phyloP scores from a whole-genome alignment of 2,888 invertebrate genomes.

The Andrena fulva region DNA sequence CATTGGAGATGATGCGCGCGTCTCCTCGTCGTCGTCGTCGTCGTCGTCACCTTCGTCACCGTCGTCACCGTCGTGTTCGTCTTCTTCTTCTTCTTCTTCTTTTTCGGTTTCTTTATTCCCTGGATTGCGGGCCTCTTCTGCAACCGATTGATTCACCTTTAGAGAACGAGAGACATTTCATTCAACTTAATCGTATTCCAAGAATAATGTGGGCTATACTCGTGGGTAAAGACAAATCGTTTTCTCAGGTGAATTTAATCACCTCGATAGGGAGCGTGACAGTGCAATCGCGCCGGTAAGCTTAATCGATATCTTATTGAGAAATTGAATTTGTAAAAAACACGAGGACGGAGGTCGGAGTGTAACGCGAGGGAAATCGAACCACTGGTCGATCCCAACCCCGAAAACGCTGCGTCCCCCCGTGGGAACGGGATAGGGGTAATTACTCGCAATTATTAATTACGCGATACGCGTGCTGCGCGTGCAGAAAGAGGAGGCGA shows the following conservation, averaged over 20 bases:
- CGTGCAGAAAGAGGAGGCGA: slow-evolving; percentile 43
- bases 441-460: slow-evolving; percentile 73
- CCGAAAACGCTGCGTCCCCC: slow-evolving; percentile 10
- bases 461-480: slow-evolving; percentile 47
- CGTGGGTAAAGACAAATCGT: not conserved
- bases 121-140: slow-evolving; percentile 4
- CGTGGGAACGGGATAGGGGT: slow-evolving; percentile 55
- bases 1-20: slow-evolving; percentile 47
- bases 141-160: slow-evolving; percentile 28
- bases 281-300: not conserved
- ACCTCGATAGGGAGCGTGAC: not conserved
- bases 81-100: slow-evolving; percentile 23
- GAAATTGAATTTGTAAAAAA: not conserved
- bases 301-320: too few relatives aligned
- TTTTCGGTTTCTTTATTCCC: slow-evolving; percentile 26
- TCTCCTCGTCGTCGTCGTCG: slow-evolving; percentile 4
- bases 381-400: not conserved
- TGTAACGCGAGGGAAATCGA: slow-evolving; percentile 13
- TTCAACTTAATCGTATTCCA: too few relatives aligned
- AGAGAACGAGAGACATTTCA: too few relatives aligned
- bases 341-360: not conserved
- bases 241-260: not conserved
- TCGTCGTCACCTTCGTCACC: too few relatives aligned
- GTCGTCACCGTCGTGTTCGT: not conserved
- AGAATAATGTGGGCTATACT: not conserved